These are phyloP conservation scores for Busseola fusca DNA, from an alignment of 2,888 invertebrate genomes.

Conservation along the genomic window DNA sequence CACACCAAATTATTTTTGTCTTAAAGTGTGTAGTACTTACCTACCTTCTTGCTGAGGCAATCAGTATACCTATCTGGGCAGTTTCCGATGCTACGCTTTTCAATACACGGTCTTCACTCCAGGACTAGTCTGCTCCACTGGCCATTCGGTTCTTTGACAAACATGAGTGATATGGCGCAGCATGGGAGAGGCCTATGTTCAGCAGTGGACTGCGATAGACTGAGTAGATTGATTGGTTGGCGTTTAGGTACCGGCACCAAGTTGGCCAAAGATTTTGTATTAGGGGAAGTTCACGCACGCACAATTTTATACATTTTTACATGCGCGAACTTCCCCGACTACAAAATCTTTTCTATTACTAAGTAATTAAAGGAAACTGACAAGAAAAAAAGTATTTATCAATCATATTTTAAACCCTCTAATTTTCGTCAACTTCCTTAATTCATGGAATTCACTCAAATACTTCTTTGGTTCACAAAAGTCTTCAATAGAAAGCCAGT, in stretches of 20 bases:
- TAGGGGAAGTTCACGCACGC: too few species aligned
- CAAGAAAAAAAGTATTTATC: not conserved
- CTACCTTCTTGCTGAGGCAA: not conserved
- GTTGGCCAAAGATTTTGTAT: too few species aligned
- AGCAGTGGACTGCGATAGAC: not conserved
- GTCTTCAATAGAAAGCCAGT: constrained; percentile 53
- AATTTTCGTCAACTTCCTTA: not conserved
- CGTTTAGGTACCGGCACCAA: not conserved
- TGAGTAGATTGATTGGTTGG: not conserved
- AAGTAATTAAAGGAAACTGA: not conserved
- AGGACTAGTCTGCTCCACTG: not conserved
- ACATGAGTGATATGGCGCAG: not conserved
- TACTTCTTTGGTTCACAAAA: constrained; percentile 17
- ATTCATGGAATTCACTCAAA: constrained; percentile 13
- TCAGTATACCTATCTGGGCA: not conserved
- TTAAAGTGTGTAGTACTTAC: not conserved
- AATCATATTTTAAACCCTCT: not conserved
- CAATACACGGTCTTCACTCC: not conserved
- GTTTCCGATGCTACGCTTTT: not conserved
- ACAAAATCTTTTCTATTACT: too few species aligned
- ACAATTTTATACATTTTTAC: too few species aligned
- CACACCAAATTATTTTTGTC: not conserved
- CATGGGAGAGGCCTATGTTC: not conserved
- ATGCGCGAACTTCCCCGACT: too few species aligned
- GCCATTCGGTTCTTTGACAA: not conserved